Evolutionary conservation across 64 coral and sea anemone genomes (phyloP).

Genomic region (Porites lutea): DNA sequence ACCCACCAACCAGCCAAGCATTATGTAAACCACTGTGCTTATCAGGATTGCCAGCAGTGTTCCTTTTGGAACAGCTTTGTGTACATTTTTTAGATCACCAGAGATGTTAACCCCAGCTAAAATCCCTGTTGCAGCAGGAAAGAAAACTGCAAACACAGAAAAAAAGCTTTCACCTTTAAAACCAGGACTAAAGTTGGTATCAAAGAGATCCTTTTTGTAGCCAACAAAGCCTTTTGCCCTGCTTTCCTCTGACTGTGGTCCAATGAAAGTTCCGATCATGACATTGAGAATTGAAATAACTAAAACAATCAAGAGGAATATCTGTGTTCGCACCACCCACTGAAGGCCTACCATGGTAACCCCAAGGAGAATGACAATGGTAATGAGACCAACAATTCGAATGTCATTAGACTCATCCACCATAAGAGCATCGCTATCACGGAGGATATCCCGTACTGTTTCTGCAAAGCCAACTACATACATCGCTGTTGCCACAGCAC

Average conservation of each 20-base stretch:
- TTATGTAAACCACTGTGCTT: slow-evolving; percentile 82
- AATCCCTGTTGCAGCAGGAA: slow-evolving; percentile 96
- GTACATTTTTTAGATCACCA: slow-evolving; percentile 86
- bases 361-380: slow-evolving; percentile 80
- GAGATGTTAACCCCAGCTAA: slow-evolving; percentile 98
- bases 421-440: slow-evolving; percentile 75
- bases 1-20: slow-evolving; percentile 86
- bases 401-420: slow-evolving; percentile 93
- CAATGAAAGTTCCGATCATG: slow-evolving; percentile 91
- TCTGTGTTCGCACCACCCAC: slow-evolving; percentile 92
- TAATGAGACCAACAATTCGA: slow-evolving; percentile 91
- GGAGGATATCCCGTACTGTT: slow-evolving; percentile 85
- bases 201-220: slow-evolving; percentile 64
- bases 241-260: slow-evolving; percentile 79
- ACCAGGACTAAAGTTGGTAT: slow-evolving; percentile 69
- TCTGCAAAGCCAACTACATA: slow-evolving; percentile 97
- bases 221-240: slow-evolving; percentile 82
- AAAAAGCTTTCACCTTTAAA: slow-evolving; percentile 92
- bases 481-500: slow-evolving; percentile 97
- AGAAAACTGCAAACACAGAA: slow-evolving; percentile 98
- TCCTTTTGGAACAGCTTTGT: slow-evolving; percentile 96
- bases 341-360: slow-evolving; percentile 88
- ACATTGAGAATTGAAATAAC: slow-evolving; percentile 92
- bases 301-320: slow-evolving; percentile 81
- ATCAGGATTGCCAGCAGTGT: slow-evolving; percentile 88